Evolutionary conservation across 35 echinoderm and acorn worm species (phyloP).

Genomic region (Heliocidaris tuberculata): DNA sequence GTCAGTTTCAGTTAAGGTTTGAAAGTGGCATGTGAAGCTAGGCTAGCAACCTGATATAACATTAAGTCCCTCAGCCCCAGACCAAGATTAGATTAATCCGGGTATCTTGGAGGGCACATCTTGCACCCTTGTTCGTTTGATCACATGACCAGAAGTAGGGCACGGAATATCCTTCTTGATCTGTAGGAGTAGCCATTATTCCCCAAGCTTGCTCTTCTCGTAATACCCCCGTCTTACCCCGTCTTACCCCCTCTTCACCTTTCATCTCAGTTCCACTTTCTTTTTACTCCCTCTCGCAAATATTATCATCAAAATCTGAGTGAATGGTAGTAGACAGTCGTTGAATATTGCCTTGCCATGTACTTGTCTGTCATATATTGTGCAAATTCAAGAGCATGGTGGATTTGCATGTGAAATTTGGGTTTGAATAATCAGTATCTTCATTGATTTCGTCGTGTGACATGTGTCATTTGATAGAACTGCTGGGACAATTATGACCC

Average conservation of each 20-base stretch:
- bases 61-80: background rate
- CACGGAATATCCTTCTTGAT: background rate
- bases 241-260: background rate
- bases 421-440: background rate
- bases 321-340: background rate
- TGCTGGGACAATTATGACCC: background rate
- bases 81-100: background rate
- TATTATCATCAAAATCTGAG: background rate
- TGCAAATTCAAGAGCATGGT: background rate
- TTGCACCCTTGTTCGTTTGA: background rate
- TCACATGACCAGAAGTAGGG: background rate
- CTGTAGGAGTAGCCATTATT: background rate
- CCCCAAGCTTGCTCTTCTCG: background rate
- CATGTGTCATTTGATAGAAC: background rate
- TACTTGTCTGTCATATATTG: background rate
- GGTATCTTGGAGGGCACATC: background rate
- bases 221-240: background rate
- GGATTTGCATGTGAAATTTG: background rate
- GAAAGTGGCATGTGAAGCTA: background rate
- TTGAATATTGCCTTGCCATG: background rate
- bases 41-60: background rate
- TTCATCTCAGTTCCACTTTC: background rate
- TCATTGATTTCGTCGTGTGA: background rate
- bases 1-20: constrained; percentile 11
- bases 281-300: background rate